phyloP scores from a whole-genome alignment of 2,113 vertebrate genomes.

The Amphiprion ocellaris region DNA sequence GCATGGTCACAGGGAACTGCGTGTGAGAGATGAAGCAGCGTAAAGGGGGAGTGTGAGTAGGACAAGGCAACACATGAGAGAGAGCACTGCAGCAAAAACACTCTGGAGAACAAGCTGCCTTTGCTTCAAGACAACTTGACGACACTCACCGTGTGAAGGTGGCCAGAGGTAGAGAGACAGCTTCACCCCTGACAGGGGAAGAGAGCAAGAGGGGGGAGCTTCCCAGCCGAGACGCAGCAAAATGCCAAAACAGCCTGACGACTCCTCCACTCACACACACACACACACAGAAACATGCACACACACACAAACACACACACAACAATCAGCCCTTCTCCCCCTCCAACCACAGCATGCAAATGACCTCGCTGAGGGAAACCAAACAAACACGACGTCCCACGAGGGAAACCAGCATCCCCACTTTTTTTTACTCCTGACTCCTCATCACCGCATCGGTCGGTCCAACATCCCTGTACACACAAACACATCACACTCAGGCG shows the following conservation, averaged over 20 bases:
- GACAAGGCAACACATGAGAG: constrained; percentile 57
- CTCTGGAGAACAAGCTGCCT: constrained; percentile 52
- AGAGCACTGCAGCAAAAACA: constrained; percentile 86
- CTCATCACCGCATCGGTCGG: constrained; percentile 34
- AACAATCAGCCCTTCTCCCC: constrained; percentile 36
- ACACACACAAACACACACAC: constrained; percentile 1
- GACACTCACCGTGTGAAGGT: constrained; percentile 90
- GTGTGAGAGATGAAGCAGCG: constrained; percentile 39
- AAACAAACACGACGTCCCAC: constrained; percentile 50
- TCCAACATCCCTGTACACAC: constrained; percentile 13
- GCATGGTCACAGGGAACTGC: constrained; percentile 40
- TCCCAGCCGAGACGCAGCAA: constrained; percentile 49
- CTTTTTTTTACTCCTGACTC: constrained; percentile 53
- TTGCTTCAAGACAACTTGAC: constrained; percentile 75
- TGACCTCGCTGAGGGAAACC: constrained; percentile 52
- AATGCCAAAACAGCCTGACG: constrained; percentile 50
- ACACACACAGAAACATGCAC: background rate
- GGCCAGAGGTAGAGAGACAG: constrained; percentile 75
- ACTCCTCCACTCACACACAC: constrained; percentile 25
- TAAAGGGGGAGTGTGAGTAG: constrained; percentile 33
- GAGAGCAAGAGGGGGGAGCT: constrained; percentile 6
- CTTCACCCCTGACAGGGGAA: constrained; percentile 73
- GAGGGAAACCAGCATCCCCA: constrained; percentile 61
- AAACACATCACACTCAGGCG: background rate
- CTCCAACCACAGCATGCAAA: constrained; percentile 23